Conservation (phyloP, 1,140 invertebrate genomes). For the Potamilus streckersoni region DNA sequence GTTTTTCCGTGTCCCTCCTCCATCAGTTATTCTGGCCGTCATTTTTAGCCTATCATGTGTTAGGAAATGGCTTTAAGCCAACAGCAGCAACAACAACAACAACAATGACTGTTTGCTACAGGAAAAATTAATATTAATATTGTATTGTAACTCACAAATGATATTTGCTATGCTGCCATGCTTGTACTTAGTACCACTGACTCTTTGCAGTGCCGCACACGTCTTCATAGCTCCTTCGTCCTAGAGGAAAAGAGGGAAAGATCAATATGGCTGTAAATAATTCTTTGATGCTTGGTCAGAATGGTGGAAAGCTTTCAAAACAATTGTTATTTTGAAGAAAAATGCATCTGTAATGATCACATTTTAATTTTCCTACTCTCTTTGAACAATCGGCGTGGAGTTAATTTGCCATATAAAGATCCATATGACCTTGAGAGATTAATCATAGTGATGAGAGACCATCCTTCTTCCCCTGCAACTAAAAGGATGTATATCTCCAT, state of each 20-base stretch:
- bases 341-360: neutral
- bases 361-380: neutral
- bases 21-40: no score
- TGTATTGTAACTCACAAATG: conserved; percentile 37
- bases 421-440: no score
- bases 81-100: no score
- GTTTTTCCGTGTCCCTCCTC: no score
- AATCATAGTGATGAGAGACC: no score
- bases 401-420: neutral
- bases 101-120: no score
- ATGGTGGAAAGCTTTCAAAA: neutral
- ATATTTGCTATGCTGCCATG: conserved; percentile 44
- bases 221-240: conserved; percentile 30
- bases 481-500: no score
- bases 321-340: neutral
- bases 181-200: conserved; percentile 45
- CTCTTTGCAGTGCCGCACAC: conserved; percentile 29
- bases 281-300: neutral
- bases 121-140: neutral
- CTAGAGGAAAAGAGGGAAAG: conserved; percentile 8
- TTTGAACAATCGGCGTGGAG: neutral
- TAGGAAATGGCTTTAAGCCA: no score
- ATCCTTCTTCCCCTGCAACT: no score
- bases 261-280: neutral
- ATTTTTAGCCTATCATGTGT: no score